phyloP scores from a whole-genome alignment of 2,888 invertebrate genomes.

The Caenorhabditis sinica region DNA sequence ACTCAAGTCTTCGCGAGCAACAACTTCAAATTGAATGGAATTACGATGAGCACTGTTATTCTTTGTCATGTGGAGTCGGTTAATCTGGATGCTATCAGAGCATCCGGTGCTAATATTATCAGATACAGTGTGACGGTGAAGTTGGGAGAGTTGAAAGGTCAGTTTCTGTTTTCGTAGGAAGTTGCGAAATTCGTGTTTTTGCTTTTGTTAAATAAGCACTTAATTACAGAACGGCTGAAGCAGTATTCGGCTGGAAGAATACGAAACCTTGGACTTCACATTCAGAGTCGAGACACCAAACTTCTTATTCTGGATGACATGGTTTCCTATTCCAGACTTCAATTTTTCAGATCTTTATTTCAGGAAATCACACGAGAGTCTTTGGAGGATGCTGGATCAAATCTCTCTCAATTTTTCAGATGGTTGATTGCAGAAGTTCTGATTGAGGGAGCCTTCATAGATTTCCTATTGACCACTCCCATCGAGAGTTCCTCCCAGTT shows the following conservation, averaged over 20 bases:
- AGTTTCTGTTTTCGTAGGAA: background rate
- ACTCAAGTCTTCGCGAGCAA: background rate
- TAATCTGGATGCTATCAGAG: slow-evolving; percentile 64
- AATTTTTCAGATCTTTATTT: background rate
- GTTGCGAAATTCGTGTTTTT: background rate
- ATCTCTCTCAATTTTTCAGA: slow-evolving; percentile 59
- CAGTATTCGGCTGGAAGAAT: slow-evolving; percentile 37
- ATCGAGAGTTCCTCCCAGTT: slow-evolving; percentile 59
- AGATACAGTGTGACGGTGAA: slow-evolving; percentile 59
- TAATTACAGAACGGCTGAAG: slow-evolving; percentile 41
- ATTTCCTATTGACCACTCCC: slow-evolving; percentile 69
- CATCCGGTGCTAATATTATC: slow-evolving; percentile 59
- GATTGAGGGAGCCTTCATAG: slow-evolving; percentile 73
- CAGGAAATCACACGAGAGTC: slow-evolving; percentile 57
- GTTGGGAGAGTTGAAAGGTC: slow-evolving; percentile 60
- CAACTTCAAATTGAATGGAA: background rate
- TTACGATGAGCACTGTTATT: slow-evolving; percentile 67
- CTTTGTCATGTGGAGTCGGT: slow-evolving; percentile 67
- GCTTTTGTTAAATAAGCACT: too few species aligned
- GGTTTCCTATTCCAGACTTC: slow-evolving; percentile 14
- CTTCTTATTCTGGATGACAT: slow-evolving; percentile 62
- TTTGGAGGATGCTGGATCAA: slow-evolving; percentile 60
- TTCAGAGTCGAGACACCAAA: slow-evolving; percentile 68
- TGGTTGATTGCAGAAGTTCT: slow-evolving; percentile 67
- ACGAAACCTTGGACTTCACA: slow-evolving; percentile 72